These are phyloP conservation scores for Aspidapion aeneum DNA, from an alignment of 2,888 invertebrate species.

Conservation along the genomic window DNA sequence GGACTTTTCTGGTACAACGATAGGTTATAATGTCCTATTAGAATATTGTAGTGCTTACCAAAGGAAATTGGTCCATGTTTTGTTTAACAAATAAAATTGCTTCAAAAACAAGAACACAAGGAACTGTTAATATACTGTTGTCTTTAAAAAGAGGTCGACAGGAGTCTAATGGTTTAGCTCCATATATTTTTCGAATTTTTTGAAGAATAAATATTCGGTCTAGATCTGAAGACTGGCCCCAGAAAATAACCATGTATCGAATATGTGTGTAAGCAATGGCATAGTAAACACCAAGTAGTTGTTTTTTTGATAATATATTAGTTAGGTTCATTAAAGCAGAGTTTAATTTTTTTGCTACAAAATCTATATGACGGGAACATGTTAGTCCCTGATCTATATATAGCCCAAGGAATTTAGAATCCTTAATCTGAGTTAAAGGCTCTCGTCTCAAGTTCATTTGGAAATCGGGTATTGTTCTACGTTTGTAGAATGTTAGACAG, in stretches of 20 bases:
- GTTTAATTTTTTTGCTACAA: background rate
- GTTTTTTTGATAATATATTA: background rate
- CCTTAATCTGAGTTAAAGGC: background rate
- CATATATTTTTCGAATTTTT: background rate
- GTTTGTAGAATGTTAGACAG: background rate
- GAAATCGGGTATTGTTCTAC: background rate
- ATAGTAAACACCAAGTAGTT: background rate
- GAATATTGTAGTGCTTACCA: background rate
- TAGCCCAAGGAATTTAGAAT: background rate
- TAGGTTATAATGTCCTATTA: background rate
- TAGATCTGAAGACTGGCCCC: background rate
- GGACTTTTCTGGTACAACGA: background rate
- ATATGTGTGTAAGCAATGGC: background rate
- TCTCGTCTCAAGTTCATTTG: background rate
- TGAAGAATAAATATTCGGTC: background rate
- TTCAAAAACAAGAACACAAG: background rate
- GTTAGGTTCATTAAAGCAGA: background rate
- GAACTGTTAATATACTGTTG: background rate
- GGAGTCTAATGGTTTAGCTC: background rate
- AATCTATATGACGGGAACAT: background rate
- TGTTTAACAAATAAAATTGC: background rate
- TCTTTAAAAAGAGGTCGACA: background rate
- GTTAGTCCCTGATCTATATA: background rate
- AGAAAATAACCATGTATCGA: background rate
- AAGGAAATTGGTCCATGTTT: background rate